Conservation (phyloP, 2,113 vertebrate genomes). For the Aix galericulata region DNA sequence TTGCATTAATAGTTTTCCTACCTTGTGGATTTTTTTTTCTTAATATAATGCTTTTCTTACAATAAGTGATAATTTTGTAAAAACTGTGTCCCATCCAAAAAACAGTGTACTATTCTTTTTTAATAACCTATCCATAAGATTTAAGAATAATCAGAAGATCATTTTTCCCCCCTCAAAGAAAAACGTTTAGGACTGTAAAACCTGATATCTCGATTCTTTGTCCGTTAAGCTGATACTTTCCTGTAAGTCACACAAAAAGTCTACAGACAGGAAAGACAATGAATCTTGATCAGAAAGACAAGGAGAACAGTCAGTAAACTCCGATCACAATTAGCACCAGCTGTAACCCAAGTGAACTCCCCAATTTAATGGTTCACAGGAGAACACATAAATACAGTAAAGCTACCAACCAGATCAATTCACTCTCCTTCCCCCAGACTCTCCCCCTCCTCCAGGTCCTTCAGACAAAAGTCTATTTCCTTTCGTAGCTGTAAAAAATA, state of each 20-base stretch:
- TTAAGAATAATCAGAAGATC: background rate
- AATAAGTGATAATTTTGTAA: background rate
- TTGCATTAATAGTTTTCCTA: background rate
- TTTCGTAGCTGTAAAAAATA: slow-evolving; percentile 58
- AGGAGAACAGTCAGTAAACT: slow-evolving; percentile 37
- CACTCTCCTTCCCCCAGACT: background rate
- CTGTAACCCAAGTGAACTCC: slow-evolving; percentile 47
- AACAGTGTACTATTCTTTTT: background rate
- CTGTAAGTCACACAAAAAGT: background rate
- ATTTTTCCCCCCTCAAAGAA: background rate
- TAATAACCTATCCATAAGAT: too few relatives aligned
- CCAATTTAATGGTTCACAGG: slow-evolving; percentile 50
- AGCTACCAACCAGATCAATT: slow-evolving; percentile 36
- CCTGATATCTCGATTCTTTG: background rate
- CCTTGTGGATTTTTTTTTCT: background rate
- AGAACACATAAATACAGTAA: slow-evolving; percentile 29
- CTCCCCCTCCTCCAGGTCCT: slow-evolving; percentile 27
- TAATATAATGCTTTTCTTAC: background rate
- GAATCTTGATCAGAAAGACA: slow-evolving; percentile 37
- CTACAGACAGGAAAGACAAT: slow-evolving; percentile 41
- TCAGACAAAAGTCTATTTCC: slow-evolving; percentile 58
- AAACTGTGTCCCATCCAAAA: background rate
- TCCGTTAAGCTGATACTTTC: background rate
- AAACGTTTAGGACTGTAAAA: background rate
- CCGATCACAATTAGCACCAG: slow-evolving; percentile 59